Base-by-base conservation (phyloP, 2,113 vertebrate species). In the Chamaea fasciata region DNA sequence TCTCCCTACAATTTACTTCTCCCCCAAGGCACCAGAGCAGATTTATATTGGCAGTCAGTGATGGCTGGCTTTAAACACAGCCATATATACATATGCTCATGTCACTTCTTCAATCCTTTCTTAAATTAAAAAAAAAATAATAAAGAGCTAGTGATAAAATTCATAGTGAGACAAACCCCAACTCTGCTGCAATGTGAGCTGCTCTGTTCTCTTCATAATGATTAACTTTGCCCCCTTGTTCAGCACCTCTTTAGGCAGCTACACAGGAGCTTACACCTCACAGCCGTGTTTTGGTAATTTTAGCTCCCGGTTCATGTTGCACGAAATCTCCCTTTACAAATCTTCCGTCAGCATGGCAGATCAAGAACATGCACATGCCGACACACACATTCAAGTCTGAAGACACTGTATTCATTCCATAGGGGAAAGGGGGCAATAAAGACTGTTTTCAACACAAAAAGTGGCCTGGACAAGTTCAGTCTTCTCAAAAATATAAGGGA, bases 1-100 rank as follows among this genome's bases (percentile, higher is more conserved):
- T 92, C 78, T 96, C 49, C 46, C 67, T 74, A 89, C 76, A 80
- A 63, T 75, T 69, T 74, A 74, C 52, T 85, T 91, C 75, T 74
- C 59, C 82, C 74, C 21, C 75, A 85, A 87, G 87, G 73, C 74
- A 73, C 76, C 74, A 82, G n/a, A 89, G 81, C 73, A 94, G 89
- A 94, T 92, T 85, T 95, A 76, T 69, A 87, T 2, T 71, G 81
- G 81, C 91, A 95, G 63, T 18, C 47, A 31, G 90, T 0, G 5
- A 73, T 6, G 44, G 59, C 62, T 85, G 78, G 84, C 67, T 94
- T 95, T 62, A 91, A 91, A 92, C 74, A 71, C 44, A 91, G 56
- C 30, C 47, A 82, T 68, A 56, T 35, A 85, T 62, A 87, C 68
- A 78, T 75, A 83, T 30, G 69, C 24, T 81, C 62, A 67, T 71